Percentiles rank a stretch among this genome's conserved stretches.
Evolutionary conservation across 1,140 invertebrate genomes (phyloP).

Genomic region (Platyura marginata): DNA sequence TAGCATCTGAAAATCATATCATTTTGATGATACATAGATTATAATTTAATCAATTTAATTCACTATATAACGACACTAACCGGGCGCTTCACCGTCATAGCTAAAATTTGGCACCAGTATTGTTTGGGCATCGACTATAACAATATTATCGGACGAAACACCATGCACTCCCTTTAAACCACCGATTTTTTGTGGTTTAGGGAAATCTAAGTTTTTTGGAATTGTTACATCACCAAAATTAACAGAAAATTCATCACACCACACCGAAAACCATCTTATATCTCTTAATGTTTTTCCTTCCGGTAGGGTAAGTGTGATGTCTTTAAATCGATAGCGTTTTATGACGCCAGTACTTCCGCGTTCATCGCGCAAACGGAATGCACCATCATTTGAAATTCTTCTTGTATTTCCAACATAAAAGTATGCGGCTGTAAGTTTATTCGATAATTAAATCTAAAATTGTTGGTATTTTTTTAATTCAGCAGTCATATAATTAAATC

Average conservation of each 20-base stretch:
- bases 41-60: neutral
- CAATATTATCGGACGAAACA: conserved; percentile 66
- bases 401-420: conserved; percentile 66
- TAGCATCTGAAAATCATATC: conserved; percentile 43
- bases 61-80: conserved; percentile 27
- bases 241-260: conserved; percentile 77
- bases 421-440: conserved; percentile 52
- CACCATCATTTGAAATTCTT: conserved; percentile 40
- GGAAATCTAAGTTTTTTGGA: conserved; percentile 56
- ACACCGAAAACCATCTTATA: conserved; percentile 74
- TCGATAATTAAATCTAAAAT: no score
- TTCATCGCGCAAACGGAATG: conserved; percentile 61
- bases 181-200: conserved; percentile 60
- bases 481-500: no score
- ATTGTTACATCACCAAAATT: conserved; percentile 79
- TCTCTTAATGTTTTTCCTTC: conserved; percentile 66
- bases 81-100: conserved; percentile 78
- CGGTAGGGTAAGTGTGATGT: conserved; percentile 66
- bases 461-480: no score
- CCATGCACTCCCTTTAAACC: conserved; percentile 59
- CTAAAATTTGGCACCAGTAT: conserved; percentile 70
- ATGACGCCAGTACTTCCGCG: conserved; percentile 50
- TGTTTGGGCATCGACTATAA: conserved; percentile 79
- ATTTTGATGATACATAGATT: neutral
- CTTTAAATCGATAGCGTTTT: conserved; percentile 54